Percentiles rank a stretch among this genome's conserved stretches.
phyloP scores from a whole-genome alignment of 2,888 invertebrate species.

The Arenicola marina region DNA sequence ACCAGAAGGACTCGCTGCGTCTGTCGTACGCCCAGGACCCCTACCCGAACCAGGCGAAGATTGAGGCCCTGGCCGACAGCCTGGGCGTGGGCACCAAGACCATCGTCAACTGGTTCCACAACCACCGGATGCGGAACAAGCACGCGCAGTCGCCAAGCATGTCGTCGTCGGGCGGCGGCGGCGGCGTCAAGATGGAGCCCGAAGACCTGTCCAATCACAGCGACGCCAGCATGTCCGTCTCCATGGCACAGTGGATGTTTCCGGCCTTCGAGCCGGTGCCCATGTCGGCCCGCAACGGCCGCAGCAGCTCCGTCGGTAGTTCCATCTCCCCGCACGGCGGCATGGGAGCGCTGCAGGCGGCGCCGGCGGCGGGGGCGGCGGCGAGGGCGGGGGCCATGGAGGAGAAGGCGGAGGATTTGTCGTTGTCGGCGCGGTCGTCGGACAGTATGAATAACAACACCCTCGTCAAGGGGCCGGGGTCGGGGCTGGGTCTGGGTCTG shows the following conservation, averaged over 20 bases:
- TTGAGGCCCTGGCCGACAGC: slow-evolving; percentile 90
- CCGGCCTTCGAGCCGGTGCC: slow-evolving; percentile 53
- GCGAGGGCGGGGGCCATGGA: background rate
- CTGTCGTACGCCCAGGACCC: slow-evolving; percentile 95
- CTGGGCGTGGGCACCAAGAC: slow-evolving; percentile 90
- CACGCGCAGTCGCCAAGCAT: slow-evolving; percentile 45
- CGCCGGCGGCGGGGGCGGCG: background rate
- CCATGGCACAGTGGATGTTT: slow-evolving; percentile 54
- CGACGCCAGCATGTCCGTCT: slow-evolving; percentile 14
- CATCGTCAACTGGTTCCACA: slow-evolving; percentile 99
- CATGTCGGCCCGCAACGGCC: slow-evolving; percentile 1
- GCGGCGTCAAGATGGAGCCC: slow-evolving; percentile 11
- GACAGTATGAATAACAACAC: background rate
- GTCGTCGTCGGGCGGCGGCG: slow-evolving; percentile 29
- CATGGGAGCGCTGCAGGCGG: background rate
- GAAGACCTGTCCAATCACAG: slow-evolving; percentile 24
- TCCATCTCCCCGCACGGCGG: background rate
- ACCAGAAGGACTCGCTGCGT: slow-evolving; percentile 94
- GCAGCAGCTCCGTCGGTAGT: background rate
- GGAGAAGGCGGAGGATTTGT: slow-evolving; percentile 1
- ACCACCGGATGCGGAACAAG: slow-evolving; percentile 97
- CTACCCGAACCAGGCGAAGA: slow-evolving; percentile 94
- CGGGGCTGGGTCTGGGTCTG: no score
- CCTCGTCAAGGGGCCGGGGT: background rate
- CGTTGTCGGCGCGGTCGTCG: background rate